A percentile compares a stretch with the other conserved stretches of the same genome.
These are phyloP conservation scores for Cheilosia variabilis DNA, from an alignment of 2,888 invertebrate genomes.

Conservation along the genomic window DNA sequence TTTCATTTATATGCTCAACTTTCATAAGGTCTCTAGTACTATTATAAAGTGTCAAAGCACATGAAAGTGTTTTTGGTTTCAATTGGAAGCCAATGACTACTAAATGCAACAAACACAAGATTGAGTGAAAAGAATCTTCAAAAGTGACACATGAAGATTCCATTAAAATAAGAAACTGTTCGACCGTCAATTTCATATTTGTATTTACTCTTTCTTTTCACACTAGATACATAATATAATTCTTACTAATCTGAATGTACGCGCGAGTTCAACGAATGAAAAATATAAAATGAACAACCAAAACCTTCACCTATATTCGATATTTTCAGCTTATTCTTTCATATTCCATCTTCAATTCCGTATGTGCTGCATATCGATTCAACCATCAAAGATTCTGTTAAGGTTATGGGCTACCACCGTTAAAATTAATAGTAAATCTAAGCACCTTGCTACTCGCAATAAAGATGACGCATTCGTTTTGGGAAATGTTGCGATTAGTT, in stretches of 20 bases:
- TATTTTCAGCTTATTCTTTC: slow-evolving; percentile 21
- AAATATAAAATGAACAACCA: slow-evolving; percentile 23
- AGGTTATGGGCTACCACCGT: slow-evolving; percentile 26
- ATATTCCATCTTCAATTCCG: slow-evolving; percentile 12
- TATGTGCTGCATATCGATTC: slow-evolving; percentile 40
- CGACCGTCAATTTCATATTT: slow-evolving; percentile 25
- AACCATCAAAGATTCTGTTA: slow-evolving; percentile 22
- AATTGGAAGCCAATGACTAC: no score
- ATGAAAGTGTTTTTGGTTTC: no score
- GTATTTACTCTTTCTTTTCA: slow-evolving; percentile 16
- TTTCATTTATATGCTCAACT: no score
- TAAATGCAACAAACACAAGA: no score
- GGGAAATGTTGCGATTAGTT: not conserved
- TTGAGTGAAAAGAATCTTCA: not conserved
- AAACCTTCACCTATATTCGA: slow-evolving; percentile 52
- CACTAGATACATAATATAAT: slow-evolving; percentile 16
- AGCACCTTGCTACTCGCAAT: slow-evolving; percentile 59
- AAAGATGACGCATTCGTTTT: slow-evolving; percentile 63
- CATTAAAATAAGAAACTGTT: not conserved
- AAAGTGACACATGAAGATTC: not conserved
- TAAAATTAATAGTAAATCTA: slow-evolving; percentile 27
- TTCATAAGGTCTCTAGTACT: no score
- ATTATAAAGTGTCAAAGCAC: no score
- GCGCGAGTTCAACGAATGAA: slow-evolving; percentile 20
- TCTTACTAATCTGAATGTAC: slow-evolving; percentile 24